Percentiles rank a stretch among this genome's conserved stretches.
These are phyloP conservation scores for Netelia fuscicornis DNA, from an alignment of 2,888 invertebrate genomes.

Conservation along the genomic window DNA sequence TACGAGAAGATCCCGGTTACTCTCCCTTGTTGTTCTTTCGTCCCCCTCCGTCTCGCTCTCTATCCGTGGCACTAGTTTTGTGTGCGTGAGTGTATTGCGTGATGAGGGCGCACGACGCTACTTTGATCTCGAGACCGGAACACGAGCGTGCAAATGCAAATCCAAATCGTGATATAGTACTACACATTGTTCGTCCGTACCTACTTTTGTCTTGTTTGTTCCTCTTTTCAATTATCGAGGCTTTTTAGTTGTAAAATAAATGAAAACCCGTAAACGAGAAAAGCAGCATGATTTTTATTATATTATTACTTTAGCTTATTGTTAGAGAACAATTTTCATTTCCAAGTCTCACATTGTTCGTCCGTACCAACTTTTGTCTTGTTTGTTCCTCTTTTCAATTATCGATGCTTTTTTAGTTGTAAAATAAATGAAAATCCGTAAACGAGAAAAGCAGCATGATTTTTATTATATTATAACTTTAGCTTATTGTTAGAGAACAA, in stretches of 20 bases:
- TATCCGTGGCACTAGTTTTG: background rate
- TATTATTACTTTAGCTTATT: too few species aligned
- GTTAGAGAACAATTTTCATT: too few species aligned
- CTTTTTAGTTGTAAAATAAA: too few species aligned
- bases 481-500: too few species aligned
- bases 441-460: too few species aligned
- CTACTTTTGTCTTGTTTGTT: conserved; percentile 29
- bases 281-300: too few species aligned
- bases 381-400: conserved; percentile 24
- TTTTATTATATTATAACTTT: too few species aligned
- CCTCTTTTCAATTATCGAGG: background rate
- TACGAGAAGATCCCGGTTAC: conserved; percentile 10
- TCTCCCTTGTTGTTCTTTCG: conserved; percentile 5
- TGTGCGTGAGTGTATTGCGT: conserved; percentile 59
- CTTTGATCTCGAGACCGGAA: conserved; percentile 64
- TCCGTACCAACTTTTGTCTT: conserved; percentile 6
- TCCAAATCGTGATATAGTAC: conserved; percentile 43
- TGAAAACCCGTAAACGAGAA: too few species aligned
- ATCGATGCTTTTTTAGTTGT: background rate
- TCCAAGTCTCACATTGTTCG: background rate
- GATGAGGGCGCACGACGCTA: conserved; percentile 65
- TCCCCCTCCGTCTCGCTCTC: background rate
- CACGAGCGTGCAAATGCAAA: conserved; percentile 57
- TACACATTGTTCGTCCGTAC: background rate
- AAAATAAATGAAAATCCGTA: too few species aligned